Base-by-base conservation (phyloP, 2,113 vertebrate species). In the Prunella fulvescens region DNA sequence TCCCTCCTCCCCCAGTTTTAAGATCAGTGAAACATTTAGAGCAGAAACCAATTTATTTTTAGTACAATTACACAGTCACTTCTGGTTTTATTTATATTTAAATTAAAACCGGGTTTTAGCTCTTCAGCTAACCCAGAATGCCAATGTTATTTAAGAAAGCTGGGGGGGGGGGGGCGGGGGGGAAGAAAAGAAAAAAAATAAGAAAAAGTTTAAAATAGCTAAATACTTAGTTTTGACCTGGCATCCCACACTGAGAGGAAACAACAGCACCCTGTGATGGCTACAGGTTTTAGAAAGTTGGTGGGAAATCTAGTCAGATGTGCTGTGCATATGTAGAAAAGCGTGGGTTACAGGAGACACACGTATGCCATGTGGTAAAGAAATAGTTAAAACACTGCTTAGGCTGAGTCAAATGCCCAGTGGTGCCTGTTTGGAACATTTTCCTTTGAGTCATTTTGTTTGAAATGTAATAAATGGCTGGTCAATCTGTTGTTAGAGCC, bases 401-500 rank as follows among this genome's bases (percentile, higher is more conserved):
- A 65, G 51, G 57, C 65, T 94, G 93, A 93, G 86, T 96, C 96
- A 96, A 88, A 93, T 93, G 67, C 80, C 85, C 91, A 93, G 80
- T 2, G 47, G 89, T 94, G 94, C 76, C 74, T 97, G 56, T 86
- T 96, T 89, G 79, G 88, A 96, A 94, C 44, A 74, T 91, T 96
- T 95, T 96, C 56, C 81, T 96, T 95, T 96, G 92, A 95, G 87
- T 96, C 94, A 96, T 81, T 92, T 90, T 83, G 79, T 92, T 96
- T 95, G 65, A 92, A 92, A 84, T 93, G 72, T 90, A 93, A 88
- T 88, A 96, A 82, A 74, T 86, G 93, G 58, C 85, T 57, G 76
- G 44, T 95, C 80, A 71, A 77, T 95, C 79, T 90, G 91, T 93
- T 88, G 92, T 95, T 84, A 95, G 56, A 94, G 29, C 61, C 92